Evolutionary conservation across 2,113 vertebrate species (phyloP).

Genomic region (Lipotes vexillifer): DNA sequence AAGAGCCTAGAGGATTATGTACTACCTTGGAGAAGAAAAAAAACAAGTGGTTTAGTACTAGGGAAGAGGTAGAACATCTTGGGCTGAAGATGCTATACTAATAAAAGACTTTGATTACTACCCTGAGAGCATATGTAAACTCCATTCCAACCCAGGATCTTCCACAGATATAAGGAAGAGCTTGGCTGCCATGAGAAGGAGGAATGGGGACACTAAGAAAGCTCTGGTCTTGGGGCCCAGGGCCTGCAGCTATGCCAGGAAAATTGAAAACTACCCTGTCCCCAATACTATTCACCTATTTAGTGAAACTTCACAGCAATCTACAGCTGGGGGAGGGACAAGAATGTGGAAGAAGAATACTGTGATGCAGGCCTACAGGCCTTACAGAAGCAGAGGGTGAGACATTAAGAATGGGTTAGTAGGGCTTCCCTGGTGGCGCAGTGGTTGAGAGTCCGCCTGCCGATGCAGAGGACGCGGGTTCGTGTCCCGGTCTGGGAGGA

Average conservation of each 20-base stretch:
- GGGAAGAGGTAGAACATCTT: neutral
- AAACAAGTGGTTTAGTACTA: neutral
- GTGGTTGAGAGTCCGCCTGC: too few species aligned
- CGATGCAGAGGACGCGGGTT: too few species aligned
- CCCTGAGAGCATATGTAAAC: neutral
- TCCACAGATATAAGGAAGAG: neutral
- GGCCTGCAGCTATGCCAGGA: neutral
- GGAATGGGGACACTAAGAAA: neutral
- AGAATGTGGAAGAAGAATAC: neutral
- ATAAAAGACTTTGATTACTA: neutral
- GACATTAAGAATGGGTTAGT: neutral
- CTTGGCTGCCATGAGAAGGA: neutral
- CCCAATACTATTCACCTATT: neutral
- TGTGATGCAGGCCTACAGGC: neutral
- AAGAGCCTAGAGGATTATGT: neutral
- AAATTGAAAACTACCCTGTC: neutral
- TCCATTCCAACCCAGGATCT: neutral
- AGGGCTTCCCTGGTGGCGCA: neutral
- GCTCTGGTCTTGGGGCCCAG: neutral
- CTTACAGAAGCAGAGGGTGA: neutral
- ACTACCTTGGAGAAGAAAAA: neutral
- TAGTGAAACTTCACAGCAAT: neutral
- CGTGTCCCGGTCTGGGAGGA: too few species aligned
- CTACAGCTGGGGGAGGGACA: neutral
- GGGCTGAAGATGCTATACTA: neutral